These are phyloP conservation scores for Cranoglanis bouderius DNA, from an alignment of 2,113 vertebrate genomes.

Conservation along the genomic window DNA sequence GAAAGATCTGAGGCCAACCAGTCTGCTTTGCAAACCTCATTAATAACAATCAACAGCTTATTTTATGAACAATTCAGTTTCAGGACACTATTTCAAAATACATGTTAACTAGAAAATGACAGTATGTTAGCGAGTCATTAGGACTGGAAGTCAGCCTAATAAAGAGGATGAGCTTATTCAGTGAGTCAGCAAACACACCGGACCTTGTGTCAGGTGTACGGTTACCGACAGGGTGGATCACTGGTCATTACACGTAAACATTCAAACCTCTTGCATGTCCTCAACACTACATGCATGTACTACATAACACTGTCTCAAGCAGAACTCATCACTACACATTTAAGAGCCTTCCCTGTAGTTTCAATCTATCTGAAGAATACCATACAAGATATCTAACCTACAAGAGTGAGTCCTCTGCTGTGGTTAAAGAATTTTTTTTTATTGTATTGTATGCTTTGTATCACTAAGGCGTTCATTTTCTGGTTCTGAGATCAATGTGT, in stretches of 20 bases:
- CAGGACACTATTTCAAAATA: not conserved
- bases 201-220: constrained; percentile 9
- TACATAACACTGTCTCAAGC: not conserved
- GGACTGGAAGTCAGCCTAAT: not conserved
- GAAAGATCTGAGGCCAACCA: not conserved
- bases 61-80: not conserved
- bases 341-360: not conserved
- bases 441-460: not conserved
- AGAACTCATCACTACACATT: not conserved
- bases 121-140: not conserved
- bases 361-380: not conserved
- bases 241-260: not conserved
- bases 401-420: not conserved
- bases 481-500: constrained; percentile 31
- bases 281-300: not conserved
- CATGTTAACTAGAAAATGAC: not conserved
- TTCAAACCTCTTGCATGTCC: not conserved
- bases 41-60: not conserved
- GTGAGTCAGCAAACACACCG: constrained; percentile 24
- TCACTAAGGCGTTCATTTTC: not conserved
- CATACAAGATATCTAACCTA: not conserved
- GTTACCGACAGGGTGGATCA: not conserved
- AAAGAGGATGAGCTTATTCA: not conserved
- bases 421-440: not conserved
- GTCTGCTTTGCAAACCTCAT: not conserved